Conservation (phyloP, 2,888 invertebrate genomes). For the Sicus ferrugineus region DNA sequence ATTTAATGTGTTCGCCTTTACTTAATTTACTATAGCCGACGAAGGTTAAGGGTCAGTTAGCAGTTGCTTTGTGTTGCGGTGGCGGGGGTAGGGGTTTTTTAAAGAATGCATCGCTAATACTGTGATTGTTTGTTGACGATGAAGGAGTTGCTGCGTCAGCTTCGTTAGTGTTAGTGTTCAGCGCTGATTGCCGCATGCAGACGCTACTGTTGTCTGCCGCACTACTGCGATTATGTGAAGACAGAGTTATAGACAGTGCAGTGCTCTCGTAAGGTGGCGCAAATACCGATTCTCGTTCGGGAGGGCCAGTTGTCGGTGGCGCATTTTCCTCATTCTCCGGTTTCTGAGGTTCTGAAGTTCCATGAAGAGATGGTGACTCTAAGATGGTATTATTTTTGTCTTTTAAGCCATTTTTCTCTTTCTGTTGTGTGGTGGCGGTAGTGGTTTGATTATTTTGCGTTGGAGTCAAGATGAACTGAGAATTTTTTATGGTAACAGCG, state of each 20-base stretch:
- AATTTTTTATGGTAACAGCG: slow-evolving; percentile 73
- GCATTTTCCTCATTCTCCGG: slow-evolving; percentile 33
- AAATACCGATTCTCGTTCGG: slow-evolving; percentile 43
- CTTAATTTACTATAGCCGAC: neutral
- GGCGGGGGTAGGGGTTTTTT: slow-evolving; percentile 48
- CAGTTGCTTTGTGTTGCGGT: slow-evolving; percentile 7
- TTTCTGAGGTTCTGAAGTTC: slow-evolving; percentile 31
- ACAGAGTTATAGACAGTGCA: slow-evolving; percentile 37
- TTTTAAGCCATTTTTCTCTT: neutral
- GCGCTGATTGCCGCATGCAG: neutral
- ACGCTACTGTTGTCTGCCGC: neutral
- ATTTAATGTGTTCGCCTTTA: neutral
- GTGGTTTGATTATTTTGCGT: slow-evolving; percentile 35
- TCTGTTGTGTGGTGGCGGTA: slow-evolving; percentile 3
- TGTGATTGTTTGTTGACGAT: slow-evolving; percentile 35
- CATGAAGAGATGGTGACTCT: slow-evolving; percentile 26
- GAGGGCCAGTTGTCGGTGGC: neutral
- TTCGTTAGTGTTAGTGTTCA: neutral
- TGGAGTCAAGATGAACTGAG: slow-evolving; percentile 38
- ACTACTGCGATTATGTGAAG: slow-evolving; percentile 33
- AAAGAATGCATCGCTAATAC: slow-evolving; percentile 47
- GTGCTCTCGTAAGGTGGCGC: slow-evolving; percentile 45
- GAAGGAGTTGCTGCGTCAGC: slow-evolving; percentile 4
- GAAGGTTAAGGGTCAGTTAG: neutral
- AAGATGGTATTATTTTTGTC: slow-evolving; percentile 22